Evolutionary conservation across 2,888 invertebrate genomes (phyloP).

Genomic region (Norana najaformis): DNA sequence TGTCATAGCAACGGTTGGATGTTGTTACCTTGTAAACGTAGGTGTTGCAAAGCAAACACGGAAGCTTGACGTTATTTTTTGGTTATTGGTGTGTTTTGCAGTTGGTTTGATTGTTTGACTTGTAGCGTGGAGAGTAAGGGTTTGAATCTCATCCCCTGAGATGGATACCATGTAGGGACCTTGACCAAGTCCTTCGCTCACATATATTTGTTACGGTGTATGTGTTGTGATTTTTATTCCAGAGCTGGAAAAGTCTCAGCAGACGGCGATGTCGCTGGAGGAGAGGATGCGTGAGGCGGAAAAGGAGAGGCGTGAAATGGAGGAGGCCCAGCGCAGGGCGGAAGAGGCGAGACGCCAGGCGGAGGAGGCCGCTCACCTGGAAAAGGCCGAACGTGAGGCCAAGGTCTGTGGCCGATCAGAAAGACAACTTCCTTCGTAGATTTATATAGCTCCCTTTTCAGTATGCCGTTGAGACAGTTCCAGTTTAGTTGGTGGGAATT

Average conservation of each 20-base stretch:
- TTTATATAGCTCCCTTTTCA: not conserved
- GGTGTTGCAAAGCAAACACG: not conserved
- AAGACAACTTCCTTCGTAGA: not conserved
- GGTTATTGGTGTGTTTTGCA: too few relatives aligned
- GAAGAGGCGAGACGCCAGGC: slow-evolving; percentile 84
- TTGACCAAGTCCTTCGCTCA: too few relatives aligned
- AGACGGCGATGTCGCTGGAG: slow-evolving; percentile 41
- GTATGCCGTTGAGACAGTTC: not conserved
- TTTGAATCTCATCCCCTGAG: too few relatives aligned
- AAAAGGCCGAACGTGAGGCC: slow-evolving; percentile 62
- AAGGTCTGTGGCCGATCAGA: slow-evolving; percentile 29
- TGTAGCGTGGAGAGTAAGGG: too few relatives aligned
- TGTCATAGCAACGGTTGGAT: not conserved
- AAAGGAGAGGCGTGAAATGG: slow-evolving; percentile 73
- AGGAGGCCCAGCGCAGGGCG: slow-evolving; percentile 88
- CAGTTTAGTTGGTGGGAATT: too few relatives aligned
- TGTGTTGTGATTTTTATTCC: not conserved
- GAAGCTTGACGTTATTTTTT: too few relatives aligned
- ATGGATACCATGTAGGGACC: too few relatives aligned
- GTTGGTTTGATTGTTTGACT: too few relatives aligned
- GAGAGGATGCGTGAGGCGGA: slow-evolving; percentile 42
- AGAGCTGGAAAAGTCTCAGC: slow-evolving; percentile 42
- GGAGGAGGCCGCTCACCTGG: slow-evolving; percentile 80
- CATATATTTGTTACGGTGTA: too few relatives aligned
- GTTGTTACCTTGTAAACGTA: not conserved